These are phyloP conservation scores for Oreochromis tanganicae DNA, from an alignment of 2,113 vertebrate species.

Conservation along the genomic window DNA sequence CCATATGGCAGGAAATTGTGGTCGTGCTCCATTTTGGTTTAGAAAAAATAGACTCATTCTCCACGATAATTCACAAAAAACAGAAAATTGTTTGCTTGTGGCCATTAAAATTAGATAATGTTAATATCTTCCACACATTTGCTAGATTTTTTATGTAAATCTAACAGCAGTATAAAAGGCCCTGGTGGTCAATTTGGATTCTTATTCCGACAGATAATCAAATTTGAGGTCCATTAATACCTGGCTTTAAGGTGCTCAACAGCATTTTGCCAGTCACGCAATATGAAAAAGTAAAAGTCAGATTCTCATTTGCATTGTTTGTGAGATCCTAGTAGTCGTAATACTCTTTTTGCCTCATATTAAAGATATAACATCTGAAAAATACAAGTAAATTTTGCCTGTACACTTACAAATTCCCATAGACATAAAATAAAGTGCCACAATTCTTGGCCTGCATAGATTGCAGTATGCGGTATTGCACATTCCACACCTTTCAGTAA, in stretches of 20 bases:
- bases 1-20: slow-evolving; percentile 74
- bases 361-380: slow-evolving; percentile 77
- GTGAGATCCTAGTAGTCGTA: slow-evolving; percentile 59
- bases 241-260: slow-evolving; percentile 33
- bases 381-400: slow-evolving; percentile 76
- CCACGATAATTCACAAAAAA: slow-evolving; percentile 71
- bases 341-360: slow-evolving; percentile 68
- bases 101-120: slow-evolving; percentile 52
- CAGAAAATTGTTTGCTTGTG: slow-evolving; percentile 65
- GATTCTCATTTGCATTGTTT: slow-evolving; percentile 57
- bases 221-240: slow-evolving; percentile 50
- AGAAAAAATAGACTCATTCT: slow-evolving; percentile 78
- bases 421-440: slow-evolving; percentile 78
- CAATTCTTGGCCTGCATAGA: slow-evolving; percentile 81
- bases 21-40: slow-evolving; percentile 74
- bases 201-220: slow-evolving; percentile 41
- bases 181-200: slow-evolving; percentile 61
- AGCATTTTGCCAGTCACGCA: slow-evolving; percentile 35
- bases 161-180: slow-evolving; percentile 67
- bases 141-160: slow-evolving; percentile 39
- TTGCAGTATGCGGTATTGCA: slow-evolving; percentile 78
- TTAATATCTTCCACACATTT: slow-evolving; percentile 39
- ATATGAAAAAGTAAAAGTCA: slow-evolving; percentile 55
- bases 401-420: slow-evolving; percentile 75
- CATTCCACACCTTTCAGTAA: slow-evolving; percentile 66